Evolutionary conservation across 2,797 vertebrate species (phyloP).

Genomic region (Phrynocephalus forsythii): DNA sequence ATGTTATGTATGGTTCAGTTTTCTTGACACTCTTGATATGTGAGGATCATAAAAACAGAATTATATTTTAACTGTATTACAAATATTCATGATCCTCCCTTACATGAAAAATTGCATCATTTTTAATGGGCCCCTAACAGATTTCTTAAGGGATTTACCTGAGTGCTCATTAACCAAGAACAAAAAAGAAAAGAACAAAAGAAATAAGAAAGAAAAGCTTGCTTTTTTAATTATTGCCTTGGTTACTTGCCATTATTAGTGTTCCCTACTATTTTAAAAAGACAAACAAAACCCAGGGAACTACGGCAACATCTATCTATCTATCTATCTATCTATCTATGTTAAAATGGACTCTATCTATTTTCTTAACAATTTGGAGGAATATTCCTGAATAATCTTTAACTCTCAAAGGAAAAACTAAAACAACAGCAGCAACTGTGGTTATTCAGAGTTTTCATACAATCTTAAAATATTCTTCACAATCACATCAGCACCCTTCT

Average conservation of each 20-base stretch:
- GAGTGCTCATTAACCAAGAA: constrained; percentile 3
- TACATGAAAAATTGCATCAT: constrained; percentile 32
- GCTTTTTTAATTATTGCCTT: constrained; percentile 29
- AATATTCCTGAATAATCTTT: too few species aligned
- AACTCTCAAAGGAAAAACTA: too few species aligned
- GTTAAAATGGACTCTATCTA: not conserved
- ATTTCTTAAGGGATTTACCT: constrained; percentile 11
- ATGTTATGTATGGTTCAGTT: constrained; percentile 4
- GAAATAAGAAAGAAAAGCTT: constrained; percentile 8
- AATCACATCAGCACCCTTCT: too few species aligned
- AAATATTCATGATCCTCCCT: not conserved
- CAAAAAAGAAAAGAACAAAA: constrained; percentile 1
- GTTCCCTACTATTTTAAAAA: not conserved
- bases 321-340: too few species aligned
- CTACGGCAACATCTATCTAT: not conserved
- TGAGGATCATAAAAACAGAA: constrained; percentile 20
- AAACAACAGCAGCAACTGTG: too few species aligned
- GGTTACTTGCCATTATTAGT: constrained; percentile 17
- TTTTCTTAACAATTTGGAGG: not conserved
- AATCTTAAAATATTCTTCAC: too few species aligned
- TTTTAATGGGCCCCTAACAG: constrained; percentile 32
- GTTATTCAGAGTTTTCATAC: too few species aligned
- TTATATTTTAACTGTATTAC: constrained; percentile 10
- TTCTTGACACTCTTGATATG: not conserved
- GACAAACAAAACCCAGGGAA: not conserved